Evolutionary conservation across 2,797 vertebrate genomes (phyloP).

Genomic region (Helicolenus hilgendorfi): DNA sequence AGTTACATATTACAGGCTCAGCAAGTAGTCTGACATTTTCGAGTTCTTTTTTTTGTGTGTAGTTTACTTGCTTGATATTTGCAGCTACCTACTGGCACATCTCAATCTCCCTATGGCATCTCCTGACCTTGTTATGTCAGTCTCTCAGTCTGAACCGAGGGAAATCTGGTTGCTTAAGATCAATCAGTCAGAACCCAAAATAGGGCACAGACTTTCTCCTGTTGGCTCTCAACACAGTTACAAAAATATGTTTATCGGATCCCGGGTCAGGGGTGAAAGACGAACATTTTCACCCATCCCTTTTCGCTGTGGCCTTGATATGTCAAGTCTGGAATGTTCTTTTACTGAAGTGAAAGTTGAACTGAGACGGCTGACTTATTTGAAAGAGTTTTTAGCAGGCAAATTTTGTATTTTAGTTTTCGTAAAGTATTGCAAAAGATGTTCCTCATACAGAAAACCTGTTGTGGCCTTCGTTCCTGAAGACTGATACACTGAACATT

Average conservation of each 20-base stretch:
- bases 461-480: neutral
- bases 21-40: slow-evolving; percentile 16
- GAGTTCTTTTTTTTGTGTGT: neutral
- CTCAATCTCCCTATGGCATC: slow-evolving; percentile 70
- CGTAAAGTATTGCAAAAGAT: neutral
- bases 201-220: slow-evolving; percentile 53
- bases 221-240: slow-evolving; percentile 11
- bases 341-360: neutral
- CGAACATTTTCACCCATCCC: neutral
- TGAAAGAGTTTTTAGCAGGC: neutral
- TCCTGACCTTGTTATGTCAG: slow-evolving; percentile 83
- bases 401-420: neutral
- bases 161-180: slow-evolving; percentile 62
- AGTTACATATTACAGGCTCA: neutral
- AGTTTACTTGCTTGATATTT: slow-evolving; percentile 51
- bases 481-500: neutral
- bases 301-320: slow-evolving; percentile 20
- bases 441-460: neutral
- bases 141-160: slow-evolving; percentile 43
- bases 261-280: slow-evolving; percentile 42
- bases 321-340: slow-evolving; percentile 1
- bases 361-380: neutral
- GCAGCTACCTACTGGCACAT: slow-evolving; percentile 56
- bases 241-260: slow-evolving; percentile 8
- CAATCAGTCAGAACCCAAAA: slow-evolving; percentile 72